Evolutionary conservation across 2,113 vertebrate genomes (phyloP).

Genomic region (Microcebus griseorufus): DNA sequence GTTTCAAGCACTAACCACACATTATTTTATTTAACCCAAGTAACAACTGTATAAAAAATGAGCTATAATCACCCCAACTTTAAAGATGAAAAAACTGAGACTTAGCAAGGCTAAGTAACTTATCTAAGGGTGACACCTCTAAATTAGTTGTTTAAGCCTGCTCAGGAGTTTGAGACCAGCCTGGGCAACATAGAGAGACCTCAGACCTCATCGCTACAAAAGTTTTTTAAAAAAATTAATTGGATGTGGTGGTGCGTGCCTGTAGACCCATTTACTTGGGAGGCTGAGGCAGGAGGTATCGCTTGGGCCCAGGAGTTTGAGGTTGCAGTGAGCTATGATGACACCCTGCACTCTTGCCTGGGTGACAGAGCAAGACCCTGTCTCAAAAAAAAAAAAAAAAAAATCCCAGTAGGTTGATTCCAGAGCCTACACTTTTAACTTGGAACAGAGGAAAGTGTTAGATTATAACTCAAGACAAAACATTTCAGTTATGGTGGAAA

Average conservation of each 20-base stretch:
- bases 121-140: neutral
- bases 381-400: no score
- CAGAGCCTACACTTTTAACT: neutral
- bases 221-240: no score
- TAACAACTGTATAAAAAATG: neutral
- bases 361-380: no score
- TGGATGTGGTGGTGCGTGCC: no score
- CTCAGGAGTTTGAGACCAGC: no score
- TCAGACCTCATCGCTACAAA: no score
- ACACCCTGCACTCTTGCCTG: no score
- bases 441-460: neutral
- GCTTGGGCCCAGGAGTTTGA: no score
- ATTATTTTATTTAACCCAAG: neutral
- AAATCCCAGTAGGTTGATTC: neutral
- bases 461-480: neutral
- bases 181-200: no score
- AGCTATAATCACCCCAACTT: neutral
- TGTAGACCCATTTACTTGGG: no score
- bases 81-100: neutral
- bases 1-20: neutral
- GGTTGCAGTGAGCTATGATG: no score
- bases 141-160: neutral
- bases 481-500: slow-evolving; percentile 19
- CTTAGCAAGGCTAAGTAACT: neutral
- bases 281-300: no score